Percentiles rank a stretch among this genome's conserved stretches.
These are phyloP conservation scores for Galeopsomyia nigrocyanea DNA, from an alignment of 2,888 invertebrate species.

Conservation along the genomic window DNA sequence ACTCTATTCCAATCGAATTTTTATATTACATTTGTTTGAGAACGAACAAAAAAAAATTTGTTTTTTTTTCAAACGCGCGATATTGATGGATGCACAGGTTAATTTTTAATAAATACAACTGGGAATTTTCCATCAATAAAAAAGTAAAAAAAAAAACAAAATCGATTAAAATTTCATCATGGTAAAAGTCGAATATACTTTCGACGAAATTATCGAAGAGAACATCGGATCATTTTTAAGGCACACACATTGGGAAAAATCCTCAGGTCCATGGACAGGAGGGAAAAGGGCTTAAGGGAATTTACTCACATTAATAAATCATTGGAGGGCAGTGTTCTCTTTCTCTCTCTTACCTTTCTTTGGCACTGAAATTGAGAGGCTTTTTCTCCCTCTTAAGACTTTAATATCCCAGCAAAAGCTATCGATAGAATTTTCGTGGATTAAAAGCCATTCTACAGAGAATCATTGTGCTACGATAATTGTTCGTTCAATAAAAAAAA, in stretches of 20 bases:
- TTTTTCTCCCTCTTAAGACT: constrained; percentile 22
- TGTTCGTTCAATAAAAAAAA: constrained; percentile 4
- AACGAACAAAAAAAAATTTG: too few species aligned
- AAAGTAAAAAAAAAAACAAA: too few species aligned
- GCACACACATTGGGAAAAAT: neutral
- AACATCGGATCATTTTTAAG: neutral
- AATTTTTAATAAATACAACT: too few species aligned
- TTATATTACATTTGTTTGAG: too few species aligned
- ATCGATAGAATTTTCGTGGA: constrained; percentile 25
- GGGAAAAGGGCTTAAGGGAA: constrained; percentile 32
- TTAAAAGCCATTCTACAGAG: constrained; percentile 29
- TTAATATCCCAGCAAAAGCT: constrained; percentile 44
- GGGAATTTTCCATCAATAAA: too few species aligned
- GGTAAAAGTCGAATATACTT: too few species aligned
- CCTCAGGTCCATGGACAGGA: neutral
- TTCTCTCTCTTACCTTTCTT: constrained; percentile 2
- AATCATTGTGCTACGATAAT: constrained; percentile 20
- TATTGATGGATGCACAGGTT: too few species aligned
- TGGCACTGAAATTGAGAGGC: constrained; percentile 19
- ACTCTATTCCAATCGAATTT: too few species aligned
- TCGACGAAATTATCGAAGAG: constrained; percentile 14
- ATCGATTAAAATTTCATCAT: too few species aligned
- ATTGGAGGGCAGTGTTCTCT: neutral
- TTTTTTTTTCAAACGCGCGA: too few species aligned
- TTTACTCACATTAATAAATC: constrained; percentile 44